These are phyloP conservation scores for Caenorhabditis zanzibari DNA, from an alignment of 2,888 invertebrate species.

Conservation along the genomic window DNA sequence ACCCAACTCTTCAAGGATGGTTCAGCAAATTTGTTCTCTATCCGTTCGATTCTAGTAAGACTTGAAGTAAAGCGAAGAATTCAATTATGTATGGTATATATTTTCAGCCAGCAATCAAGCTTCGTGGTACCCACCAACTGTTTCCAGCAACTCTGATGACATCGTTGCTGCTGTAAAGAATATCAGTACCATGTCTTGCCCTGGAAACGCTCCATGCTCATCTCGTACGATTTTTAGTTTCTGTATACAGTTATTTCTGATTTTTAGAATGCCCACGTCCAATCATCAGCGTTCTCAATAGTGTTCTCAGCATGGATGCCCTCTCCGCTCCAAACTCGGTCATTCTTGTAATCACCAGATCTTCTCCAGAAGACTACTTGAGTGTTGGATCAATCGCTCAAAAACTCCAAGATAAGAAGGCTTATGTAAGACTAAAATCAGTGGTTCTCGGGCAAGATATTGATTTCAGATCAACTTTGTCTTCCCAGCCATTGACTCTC, in stretches of 20 bases:
- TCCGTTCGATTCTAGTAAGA: constrained; percentile 78
- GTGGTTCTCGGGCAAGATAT: background rate
- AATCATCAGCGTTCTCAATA: constrained; percentile 68
- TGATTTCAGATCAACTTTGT: constrained; percentile 73
- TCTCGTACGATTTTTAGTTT: constrained; percentile 24
- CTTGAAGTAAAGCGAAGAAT: no score
- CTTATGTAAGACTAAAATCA: constrained; percentile 48
- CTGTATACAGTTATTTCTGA: background rate
- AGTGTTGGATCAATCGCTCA: constrained; percentile 59
- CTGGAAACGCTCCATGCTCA: constrained; percentile 66
- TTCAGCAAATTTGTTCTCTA: constrained; percentile 76
- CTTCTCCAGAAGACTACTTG: constrained; percentile 76
- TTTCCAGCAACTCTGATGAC: constrained; percentile 68
- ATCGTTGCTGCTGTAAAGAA: constrained; percentile 72
- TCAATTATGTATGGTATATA: no score
- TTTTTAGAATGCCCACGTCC: constrained; percentile 76
- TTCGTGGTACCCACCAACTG: constrained; percentile 68
- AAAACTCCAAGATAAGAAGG: constrained; percentile 55
- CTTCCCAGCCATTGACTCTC: constrained; percentile 72
- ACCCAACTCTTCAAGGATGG: constrained; percentile 73
- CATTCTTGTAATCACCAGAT: constrained; percentile 75
- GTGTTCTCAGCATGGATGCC: constrained; percentile 57
- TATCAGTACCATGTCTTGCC: constrained; percentile 67
- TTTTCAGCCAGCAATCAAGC: constrained; percentile 72
- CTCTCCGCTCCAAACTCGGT: constrained; percentile 75